phyloP scores from a whole-genome alignment of 23 tunicate genomes.

The Pegea sp. region DNA sequence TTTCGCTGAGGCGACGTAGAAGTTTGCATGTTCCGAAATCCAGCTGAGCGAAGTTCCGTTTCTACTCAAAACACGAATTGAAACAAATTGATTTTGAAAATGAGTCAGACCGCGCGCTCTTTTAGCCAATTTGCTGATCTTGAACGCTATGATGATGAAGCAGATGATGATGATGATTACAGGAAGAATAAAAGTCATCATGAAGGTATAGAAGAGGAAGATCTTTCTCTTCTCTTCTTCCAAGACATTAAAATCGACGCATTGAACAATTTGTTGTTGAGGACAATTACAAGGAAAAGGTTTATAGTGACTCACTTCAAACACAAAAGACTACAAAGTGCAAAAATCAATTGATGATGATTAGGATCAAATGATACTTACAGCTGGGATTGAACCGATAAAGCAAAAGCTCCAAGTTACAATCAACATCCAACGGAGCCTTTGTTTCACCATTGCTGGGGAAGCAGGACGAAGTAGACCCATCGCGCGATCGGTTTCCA shows the following conservation, averaged over 20 bases:
- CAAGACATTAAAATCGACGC: constrained; percentile 28
- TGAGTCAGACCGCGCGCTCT: constrained; percentile 24
- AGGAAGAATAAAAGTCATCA: constrained; percentile 55
- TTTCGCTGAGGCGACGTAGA: constrained; percentile 5
- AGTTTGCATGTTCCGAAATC: constrained; percentile 10
- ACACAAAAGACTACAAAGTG: neutral
- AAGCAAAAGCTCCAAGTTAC: constrained; percentile 44
- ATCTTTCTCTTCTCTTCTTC: neutral
- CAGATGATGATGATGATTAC: constrained; percentile 41
- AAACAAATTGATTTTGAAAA: neutral
- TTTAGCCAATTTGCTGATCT: constrained; percentile 44
- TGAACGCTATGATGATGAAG: constrained; percentile 36
- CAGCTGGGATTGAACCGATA: constrained; percentile 44
- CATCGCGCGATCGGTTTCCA: constrained; percentile 49
- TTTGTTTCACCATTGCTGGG: constrained; percentile 3
- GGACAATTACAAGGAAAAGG: constrained; percentile 32
- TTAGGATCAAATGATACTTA: constrained; percentile 3
- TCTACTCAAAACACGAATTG: neutral
- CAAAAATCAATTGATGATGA: neutral
- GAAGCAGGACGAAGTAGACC: constrained; percentile 26
- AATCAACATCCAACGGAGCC: constrained; percentile 13
- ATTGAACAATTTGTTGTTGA: constrained; percentile 31
- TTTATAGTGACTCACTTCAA: constrained; percentile 6
- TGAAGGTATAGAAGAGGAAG: constrained; percentile 42
- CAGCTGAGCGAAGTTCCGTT: constrained; percentile 14